Evolutionary conservation across 2,888 invertebrate species (phyloP).

Genomic region (Thalpophila matura): DNA sequence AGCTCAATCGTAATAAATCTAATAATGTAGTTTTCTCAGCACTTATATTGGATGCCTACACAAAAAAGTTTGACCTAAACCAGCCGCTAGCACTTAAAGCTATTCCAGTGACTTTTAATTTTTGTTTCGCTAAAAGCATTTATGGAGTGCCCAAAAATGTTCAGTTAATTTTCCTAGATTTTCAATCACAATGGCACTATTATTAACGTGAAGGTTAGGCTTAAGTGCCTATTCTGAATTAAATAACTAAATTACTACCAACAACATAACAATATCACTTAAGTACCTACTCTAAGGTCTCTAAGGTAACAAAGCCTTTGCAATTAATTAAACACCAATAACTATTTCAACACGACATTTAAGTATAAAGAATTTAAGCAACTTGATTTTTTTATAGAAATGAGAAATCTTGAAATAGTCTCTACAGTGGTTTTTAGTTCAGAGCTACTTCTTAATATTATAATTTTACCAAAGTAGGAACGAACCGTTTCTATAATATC

Average conservation of each 20-base stretch:
- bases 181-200: neutral
- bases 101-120: conserved; percentile 16
- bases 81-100: conserved; percentile 16
- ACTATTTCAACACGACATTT: conserved; percentile 21
- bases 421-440: conserved; percentile 6
- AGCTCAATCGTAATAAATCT: conserved; percentile 2
- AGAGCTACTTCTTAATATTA: neutral
- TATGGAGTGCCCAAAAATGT: conserved; percentile 1
- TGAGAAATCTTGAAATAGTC: neutral
- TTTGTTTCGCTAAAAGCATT: conserved; percentile 36
- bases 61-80: conserved; percentile 10
- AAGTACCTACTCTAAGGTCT: too few relatives aligned
- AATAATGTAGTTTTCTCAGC: conserved; percentile 23
- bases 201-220: neutral
- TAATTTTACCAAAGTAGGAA: conserved; percentile 10
- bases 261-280: neutral
- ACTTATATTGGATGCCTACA: conserved; percentile 13
- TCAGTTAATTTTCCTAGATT: neutral
- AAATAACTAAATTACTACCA: neutral
- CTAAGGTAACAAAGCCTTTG: neutral
- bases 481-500: neutral
- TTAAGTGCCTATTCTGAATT: neutral
- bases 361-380: neutral
- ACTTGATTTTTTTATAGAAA: neutral
- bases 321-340: conserved; percentile 1